Evolutionary conservation across 2,888 invertebrate genomes (phyloP).

Genomic region (Spatulosminthurus flaviceps): DNA sequence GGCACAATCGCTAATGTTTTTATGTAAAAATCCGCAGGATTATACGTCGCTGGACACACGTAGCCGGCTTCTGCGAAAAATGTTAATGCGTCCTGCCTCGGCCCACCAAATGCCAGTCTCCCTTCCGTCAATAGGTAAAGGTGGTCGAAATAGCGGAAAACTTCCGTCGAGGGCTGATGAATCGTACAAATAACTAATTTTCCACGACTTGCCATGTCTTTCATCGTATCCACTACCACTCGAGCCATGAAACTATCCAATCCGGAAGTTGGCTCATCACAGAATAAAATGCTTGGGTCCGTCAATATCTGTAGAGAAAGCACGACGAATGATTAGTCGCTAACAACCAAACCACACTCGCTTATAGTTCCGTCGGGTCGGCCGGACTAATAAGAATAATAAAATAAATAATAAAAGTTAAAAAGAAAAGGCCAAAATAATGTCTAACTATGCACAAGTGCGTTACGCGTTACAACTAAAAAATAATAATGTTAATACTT

Average conservation of each 20-base stretch:
- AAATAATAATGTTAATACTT: no score
- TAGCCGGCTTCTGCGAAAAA: conserved; percentile 5
- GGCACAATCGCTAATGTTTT: neutral
- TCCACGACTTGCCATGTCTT: conserved; percentile 5
- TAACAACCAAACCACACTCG: no score
- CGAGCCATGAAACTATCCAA: conserved; percentile 21
- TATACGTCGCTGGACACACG: neutral
- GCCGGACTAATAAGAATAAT: no score
- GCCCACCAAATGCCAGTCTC: neutral
- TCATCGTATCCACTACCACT: neutral
- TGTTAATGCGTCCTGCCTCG: neutral
- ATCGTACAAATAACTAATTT: conserved; percentile 33
- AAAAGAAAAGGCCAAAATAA: no score
- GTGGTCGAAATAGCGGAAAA: conserved; percentile 1
- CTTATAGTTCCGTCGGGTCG: no score
- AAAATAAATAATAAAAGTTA: no score
- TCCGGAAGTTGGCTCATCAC: conserved; percentile 25
- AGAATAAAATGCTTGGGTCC: neutral
- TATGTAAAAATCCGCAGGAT: conserved; percentile 28
- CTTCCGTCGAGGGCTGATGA: conserved; percentile 33
- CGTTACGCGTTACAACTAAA: no score
- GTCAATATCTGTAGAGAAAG: neutral
- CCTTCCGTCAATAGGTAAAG: conserved; percentile 22
- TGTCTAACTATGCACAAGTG: no score
- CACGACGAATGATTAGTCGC: no score